Evolutionary conservation across 2,797 vertebrate genomes (phyloP), one percentile per base, ranked within the genome.

Genomic region (Triplophysa yarkandensis): DNA sequence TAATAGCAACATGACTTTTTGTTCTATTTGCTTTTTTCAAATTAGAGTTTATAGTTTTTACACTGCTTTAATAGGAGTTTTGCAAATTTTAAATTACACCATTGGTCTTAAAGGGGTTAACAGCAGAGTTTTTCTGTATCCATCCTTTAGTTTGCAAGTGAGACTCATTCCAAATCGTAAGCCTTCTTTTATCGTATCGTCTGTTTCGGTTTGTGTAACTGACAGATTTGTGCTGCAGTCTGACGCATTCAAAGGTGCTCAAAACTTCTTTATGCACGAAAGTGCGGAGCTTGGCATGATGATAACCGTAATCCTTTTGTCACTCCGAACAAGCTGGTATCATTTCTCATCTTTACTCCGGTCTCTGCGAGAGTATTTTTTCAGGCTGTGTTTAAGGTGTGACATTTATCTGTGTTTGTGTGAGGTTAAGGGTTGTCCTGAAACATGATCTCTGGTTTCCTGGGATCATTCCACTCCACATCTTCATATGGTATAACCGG

Each of bases 391-490:
- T 50, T 50, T 71, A 23, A 50, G 44, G 16, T 62, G 30, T 50
- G 43, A 62, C 16, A 39, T 62, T 62, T 36, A 62, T 50, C 17
- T 14, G 30, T 71, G 43, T 71, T 62, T 62, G 57, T 36, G 21
- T 62, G 44, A 50, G 43, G 21, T 60, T 46, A 46, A 60, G 28
- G 14, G n/a, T 34, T 60, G 39, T 70, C 39, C 17, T 70, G 68
- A 16, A 58, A 69, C 25, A 2, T 13, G 57, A 61, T 61, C 21
- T 62, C 17, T 21, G 30, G 44, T 71, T 62, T 39, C 21, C 21
- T 36, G 30, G 30, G 30, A 50, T 62, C 17, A 9, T 71, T 50
- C 6, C 44, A 52, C 13, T 52, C 19, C 16, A 32, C 19, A 36
- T 71, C 8, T 46, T 32, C 2, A 48, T 58, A 60, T 17, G 1